Conservation (phyloP, 2,113 vertebrate species). For the Amazona guildingii region DNA sequence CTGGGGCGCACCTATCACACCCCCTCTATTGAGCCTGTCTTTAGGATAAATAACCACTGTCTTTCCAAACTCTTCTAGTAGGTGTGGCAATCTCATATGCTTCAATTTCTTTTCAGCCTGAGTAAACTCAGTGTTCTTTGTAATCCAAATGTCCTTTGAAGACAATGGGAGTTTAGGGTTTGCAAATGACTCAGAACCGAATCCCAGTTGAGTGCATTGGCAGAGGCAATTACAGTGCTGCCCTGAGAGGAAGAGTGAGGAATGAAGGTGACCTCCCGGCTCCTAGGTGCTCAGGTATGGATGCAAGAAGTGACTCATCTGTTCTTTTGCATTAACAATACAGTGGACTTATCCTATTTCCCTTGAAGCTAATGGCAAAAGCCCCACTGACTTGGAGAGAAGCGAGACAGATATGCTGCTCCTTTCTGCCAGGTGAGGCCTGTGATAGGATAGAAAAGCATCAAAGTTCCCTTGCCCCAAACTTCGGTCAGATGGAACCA, state of each 20-base stretch:
- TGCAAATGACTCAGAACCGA: constrained; percentile 55
- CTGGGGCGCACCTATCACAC: not conserved
- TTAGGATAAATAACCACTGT: not conserved
- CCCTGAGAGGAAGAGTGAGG: not conserved
- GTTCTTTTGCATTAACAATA: constrained; percentile 5
- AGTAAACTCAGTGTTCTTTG: not conserved
- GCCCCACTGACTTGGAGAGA: not conserved
- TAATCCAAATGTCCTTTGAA: constrained; percentile 61
- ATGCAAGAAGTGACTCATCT: constrained; percentile 14
- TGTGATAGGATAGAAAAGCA: not conserved
- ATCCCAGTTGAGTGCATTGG: constrained; percentile 1
- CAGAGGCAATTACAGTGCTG: not conserved
- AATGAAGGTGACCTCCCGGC: constrained; percentile 23
- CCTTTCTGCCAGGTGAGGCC: not conserved
- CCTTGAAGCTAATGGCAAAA: constrained; percentile 34
- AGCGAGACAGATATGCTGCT: not conserved
- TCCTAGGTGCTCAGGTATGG: constrained; percentile 24
- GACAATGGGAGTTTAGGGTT: constrained; percentile 27
- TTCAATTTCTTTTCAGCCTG: constrained; percentile 29
- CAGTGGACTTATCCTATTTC: not conserved
- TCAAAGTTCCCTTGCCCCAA: not conserved
- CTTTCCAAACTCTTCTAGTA: not conserved
- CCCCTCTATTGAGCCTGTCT: not conserved
- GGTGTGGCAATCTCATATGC: not conserved
- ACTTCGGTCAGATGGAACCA: not conserved